Percentiles rank a stretch among this genome's conserved stretches.
phyloP scores from a whole-genome alignment of 1,140 invertebrate genomes.

The Leptopilina boulardi region DNA sequence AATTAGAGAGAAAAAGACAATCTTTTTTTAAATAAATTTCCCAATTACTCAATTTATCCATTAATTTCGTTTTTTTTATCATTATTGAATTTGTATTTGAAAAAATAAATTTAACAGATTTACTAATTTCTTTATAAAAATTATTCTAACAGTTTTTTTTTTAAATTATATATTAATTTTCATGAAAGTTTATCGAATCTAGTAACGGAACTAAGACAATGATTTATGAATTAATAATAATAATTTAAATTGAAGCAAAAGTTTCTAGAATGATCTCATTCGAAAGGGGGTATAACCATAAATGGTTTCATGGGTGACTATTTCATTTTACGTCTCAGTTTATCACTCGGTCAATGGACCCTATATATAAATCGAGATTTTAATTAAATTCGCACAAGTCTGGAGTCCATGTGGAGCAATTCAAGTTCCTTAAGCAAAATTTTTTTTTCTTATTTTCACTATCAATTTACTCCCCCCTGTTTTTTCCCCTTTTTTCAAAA shows the following conservation, averaged over 20 bases:
- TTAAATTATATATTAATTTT: not conserved
- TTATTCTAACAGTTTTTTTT: too few species aligned
- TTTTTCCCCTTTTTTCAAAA: not conserved
- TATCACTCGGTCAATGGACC: slow-evolving; percentile 47
- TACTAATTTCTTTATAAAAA: too few species aligned
- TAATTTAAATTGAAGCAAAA: not conserved
- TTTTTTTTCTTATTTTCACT: not conserved
- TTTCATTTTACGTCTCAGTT: not conserved
- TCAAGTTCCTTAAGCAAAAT: not conserved
- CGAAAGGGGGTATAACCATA: not conserved
- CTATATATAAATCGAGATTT: slow-evolving; percentile 42
- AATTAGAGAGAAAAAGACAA: not conserved
- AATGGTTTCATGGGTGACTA: slow-evolving; percentile 1
- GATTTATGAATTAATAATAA: not conserved
- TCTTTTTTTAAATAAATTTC: too few species aligned
- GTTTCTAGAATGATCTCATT: not conserved
- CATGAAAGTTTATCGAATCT: not conserved
- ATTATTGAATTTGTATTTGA: too few species aligned
- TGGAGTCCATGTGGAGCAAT: not conserved
- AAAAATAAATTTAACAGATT: too few species aligned
- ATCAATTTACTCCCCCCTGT: too few species aligned
- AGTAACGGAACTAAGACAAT: not conserved
- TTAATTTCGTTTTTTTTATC: too few species aligned
- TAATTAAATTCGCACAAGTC: not conserved
- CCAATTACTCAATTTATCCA: too few species aligned